These are phyloP conservation scores for Drosophila diplacantha DNA, from an alignment of 2,888 invertebrate genomes.

Conservation along the genomic window DNA sequence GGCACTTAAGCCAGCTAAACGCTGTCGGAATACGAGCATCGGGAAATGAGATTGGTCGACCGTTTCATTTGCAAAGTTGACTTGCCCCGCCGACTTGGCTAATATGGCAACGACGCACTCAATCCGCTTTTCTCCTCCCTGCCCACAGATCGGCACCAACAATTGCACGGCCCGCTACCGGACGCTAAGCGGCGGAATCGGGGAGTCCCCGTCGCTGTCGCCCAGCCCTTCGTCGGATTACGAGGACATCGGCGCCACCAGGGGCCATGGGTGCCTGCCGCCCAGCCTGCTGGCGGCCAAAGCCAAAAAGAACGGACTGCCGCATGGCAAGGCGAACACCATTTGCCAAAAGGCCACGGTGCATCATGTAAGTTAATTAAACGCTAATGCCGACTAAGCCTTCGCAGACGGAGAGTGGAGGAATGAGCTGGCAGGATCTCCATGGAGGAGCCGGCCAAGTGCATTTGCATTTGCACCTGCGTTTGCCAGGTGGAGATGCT, in stretches of 20 bases:
- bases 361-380: slow-evolving; percentile 81
- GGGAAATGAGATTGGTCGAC: slow-evolving; percentile 31
- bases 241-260: slow-evolving; percentile 82
- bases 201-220: slow-evolving; percentile 79
- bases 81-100: slow-evolving; percentile 41
- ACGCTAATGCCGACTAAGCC: slow-evolving; percentile 33
- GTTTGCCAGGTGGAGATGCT: slow-evolving; percentile 19
- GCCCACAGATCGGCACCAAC: slow-evolving; percentile 77
- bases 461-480: slow-evolving; percentile 26
- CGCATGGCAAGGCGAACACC: slow-evolving; percentile 76
- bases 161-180: slow-evolving; percentile 78
- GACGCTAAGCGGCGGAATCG: slow-evolving; percentile 80
- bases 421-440: background rate
- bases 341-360: slow-evolving; percentile 82
- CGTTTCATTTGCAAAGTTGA: slow-evolving; percentile 66
- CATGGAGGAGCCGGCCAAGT: slow-evolving; percentile 6
- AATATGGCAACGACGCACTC: slow-evolving; percentile 38
- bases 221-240: slow-evolving; percentile 85
- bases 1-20: slow-evolving; percentile 69
- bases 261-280: slow-evolving; percentile 68
- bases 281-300: slow-evolving; percentile 71
- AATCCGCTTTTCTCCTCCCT: slow-evolving; percentile 23
- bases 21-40: slow-evolving; percentile 45
- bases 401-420: slow-evolving; percentile 5
- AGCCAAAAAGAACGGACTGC: slow-evolving; percentile 77